Evolutionary conservation across 2,888 invertebrate genomes (phyloP).

Genomic region (Conops quadrifasciatus): DNA sequence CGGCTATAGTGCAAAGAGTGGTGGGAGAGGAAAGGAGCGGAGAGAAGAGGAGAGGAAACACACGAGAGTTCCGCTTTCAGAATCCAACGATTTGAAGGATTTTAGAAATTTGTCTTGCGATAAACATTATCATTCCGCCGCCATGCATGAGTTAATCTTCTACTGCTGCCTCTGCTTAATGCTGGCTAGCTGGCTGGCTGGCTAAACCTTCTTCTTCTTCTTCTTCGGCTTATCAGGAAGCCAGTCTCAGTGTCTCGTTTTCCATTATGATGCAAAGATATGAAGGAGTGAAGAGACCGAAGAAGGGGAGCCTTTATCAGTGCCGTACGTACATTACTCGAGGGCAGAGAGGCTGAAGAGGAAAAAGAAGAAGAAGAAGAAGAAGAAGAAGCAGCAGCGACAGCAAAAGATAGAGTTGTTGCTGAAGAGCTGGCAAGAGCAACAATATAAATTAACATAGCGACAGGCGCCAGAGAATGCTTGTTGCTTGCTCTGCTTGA

Average conservation of each 20-base stretch:
- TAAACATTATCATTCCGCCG: conserved; percentile 2
- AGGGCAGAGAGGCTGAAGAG: too few relatives aligned
- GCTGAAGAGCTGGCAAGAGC: background rate
- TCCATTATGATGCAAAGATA: conserved; percentile 66
- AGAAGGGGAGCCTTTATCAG: conserved; percentile 43
- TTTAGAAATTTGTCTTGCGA: background rate
- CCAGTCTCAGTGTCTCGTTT: conserved; percentile 67
- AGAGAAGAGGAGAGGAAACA: background rate
- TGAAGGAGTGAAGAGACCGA: conserved; percentile 40
- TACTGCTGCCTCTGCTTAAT: too few relatives aligned
- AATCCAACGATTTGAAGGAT: conserved; percentile 4
- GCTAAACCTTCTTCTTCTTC: too few relatives aligned
- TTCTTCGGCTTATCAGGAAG: conserved; percentile 61
- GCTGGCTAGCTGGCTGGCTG: too few relatives aligned
- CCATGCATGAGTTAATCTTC: background rate
- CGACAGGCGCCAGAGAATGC: conserved; percentile 44
- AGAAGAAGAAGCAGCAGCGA: conserved; percentile 32
- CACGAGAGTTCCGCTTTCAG: background rate
- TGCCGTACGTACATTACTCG: conserved; percentile 28
- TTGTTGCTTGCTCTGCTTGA: background rate
- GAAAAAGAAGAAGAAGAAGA: conserved; percentile 25
- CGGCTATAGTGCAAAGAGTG: too few relatives aligned
- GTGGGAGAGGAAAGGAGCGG: too few relatives aligned
- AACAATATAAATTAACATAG: conserved; percentile 56
- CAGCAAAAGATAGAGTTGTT: conserved; percentile 16